Conservation (phyloP, 1,140 invertebrate species). For the Leptopilina clavipes region DNA sequence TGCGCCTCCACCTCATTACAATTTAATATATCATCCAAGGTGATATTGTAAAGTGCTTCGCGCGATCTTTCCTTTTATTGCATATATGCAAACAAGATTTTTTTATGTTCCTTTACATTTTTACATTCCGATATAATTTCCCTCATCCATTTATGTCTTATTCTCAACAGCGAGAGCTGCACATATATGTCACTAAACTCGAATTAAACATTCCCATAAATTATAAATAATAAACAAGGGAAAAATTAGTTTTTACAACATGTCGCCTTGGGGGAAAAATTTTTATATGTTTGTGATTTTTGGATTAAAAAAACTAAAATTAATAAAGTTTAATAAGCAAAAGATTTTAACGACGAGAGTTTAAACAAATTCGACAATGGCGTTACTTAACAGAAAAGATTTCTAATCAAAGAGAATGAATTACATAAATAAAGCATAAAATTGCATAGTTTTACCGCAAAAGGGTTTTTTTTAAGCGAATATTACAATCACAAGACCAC, state of each 20-base stretch:
- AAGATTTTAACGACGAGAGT: no score
- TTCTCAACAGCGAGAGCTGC: no score
- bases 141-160: not conserved
- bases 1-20: slow-evolving; percentile 56
- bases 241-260: not conserved
- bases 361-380: slow-evolving; percentile 4
- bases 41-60: not conserved
- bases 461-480: slow-evolving; percentile 5
- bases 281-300: no score
- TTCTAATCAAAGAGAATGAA: slow-evolving; percentile 11
- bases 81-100: slow-evolving; percentile 2
- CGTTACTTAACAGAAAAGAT: slow-evolving; percentile 6
- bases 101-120: not conserved
- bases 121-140: not conserved
- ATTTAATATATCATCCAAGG: slow-evolving; percentile 32
- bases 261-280: no score
- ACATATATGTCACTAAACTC: not conserved
- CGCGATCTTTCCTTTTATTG: not conserved
- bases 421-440: slow-evolving; percentile 18
- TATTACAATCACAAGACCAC: slow-evolving; percentile 25
- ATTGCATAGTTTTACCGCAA: slow-evolving; percentile 18
- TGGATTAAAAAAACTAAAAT: no score
- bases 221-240: not conserved
- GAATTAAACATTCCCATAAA: not conserved
- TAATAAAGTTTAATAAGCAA: no score